Conservation (phyloP, 1,140 invertebrate species). For the Brachionus paranguensis region DNA sequence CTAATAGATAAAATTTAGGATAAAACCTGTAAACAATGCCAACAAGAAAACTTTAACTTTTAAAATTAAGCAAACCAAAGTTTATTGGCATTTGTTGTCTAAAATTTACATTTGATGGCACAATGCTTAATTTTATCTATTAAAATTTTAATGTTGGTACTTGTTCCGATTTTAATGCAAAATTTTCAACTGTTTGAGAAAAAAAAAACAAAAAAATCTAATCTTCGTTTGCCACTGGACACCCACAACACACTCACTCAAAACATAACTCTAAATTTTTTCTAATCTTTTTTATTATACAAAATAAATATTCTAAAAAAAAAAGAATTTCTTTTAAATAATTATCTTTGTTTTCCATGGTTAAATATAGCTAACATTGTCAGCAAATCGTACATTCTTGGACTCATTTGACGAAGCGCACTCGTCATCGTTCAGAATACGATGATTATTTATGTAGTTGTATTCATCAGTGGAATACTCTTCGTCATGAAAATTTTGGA, state of each 20-base stretch:
- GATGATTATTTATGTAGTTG: constrained; percentile 8
- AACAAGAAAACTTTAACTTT: constrained; percentile 15
- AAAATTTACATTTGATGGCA: neutral
- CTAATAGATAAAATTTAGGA: neutral
- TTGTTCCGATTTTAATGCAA: neutral
- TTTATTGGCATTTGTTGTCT: neutral
- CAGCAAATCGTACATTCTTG: constrained; percentile 36
- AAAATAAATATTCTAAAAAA: neutral
- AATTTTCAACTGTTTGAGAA: neutral
- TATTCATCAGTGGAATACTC: constrained; percentile 24
- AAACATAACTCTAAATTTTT: neutral
- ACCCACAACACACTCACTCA: neutral
- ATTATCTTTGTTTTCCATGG: neutral
- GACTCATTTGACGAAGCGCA: constrained; percentile 9
- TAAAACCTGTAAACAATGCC: neutral
- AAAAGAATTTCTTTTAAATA: neutral
- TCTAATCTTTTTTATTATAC: neutral
- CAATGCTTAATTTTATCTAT: constrained; percentile 27
- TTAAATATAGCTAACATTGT: constrained; percentile 38
- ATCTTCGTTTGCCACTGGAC: neutral
- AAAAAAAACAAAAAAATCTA: constrained; percentile 26
- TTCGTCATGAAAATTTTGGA: neutral
- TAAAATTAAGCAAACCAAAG: constrained; percentile 17
- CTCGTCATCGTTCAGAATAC: neutral
- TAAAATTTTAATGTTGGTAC: constrained; percentile 8